These are phyloP conservation scores for Tenebrio molitor DNA, from an alignment of 1,140 invertebrate genomes.

Conservation along the genomic window DNA sequence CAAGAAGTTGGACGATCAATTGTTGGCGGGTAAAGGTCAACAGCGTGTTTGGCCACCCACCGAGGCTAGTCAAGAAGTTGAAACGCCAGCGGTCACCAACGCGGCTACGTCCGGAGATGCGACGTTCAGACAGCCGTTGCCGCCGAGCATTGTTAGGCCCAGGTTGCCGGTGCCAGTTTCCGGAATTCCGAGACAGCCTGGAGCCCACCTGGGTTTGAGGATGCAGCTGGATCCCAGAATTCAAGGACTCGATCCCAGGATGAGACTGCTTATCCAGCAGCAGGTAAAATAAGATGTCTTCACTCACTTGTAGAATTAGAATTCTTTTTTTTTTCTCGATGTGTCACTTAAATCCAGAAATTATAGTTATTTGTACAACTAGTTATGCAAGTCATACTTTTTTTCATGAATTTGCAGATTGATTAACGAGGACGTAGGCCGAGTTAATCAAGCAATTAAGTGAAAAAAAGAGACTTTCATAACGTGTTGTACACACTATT, in stretches of 20 bases:
- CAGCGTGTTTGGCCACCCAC: conserved; percentile 63
- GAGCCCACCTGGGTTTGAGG: conserved; percentile 52
- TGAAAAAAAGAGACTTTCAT: too few relatives aligned
- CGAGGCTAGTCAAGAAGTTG: conserved; percentile 52
- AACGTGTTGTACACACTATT: too few relatives aligned
- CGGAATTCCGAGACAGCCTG: conserved; percentile 53
- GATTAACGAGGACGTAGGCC: too few relatives aligned
- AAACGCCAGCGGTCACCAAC: conserved; percentile 54
- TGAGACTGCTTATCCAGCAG: conserved; percentile 69
- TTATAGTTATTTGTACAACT: too few relatives aligned
- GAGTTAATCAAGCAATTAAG: too few relatives aligned
- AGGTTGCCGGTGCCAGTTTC: conserved; percentile 59
- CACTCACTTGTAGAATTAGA: too few relatives aligned
- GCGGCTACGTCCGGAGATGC: conserved; percentile 63
- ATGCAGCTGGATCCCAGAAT: conserved; percentile 60
- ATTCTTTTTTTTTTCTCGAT: background rate
- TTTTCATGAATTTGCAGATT: too few relatives aligned
- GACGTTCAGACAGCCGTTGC: conserved; percentile 73
- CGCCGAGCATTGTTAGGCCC: conserved; percentile 69
- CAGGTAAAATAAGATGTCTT: conserved; percentile 67
- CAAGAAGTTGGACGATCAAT: conserved; percentile 62
- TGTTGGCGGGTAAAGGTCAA: conserved; percentile 58
- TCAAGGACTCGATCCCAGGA: conserved; percentile 69
- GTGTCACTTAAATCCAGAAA: too few relatives aligned
- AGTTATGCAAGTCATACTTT: too few relatives aligned